Percentiles rank a stretch among this genome's conserved stretches.
These are phyloP conservation scores for Austrolebias charrua DNA, from an alignment of 2,797 vertebrate species.

Conservation along the genomic window DNA sequence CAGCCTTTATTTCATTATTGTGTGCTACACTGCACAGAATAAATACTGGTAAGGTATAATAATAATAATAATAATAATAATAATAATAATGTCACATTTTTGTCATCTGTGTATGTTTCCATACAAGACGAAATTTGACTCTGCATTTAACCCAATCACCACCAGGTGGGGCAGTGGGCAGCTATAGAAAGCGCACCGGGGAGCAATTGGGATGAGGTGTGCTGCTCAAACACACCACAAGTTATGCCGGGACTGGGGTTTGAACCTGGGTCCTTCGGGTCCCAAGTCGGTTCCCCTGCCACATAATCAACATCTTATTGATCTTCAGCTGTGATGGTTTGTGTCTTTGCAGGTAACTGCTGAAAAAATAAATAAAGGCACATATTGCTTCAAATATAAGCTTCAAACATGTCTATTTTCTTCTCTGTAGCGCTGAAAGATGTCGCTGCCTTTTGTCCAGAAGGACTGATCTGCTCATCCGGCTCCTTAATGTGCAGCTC, in stretches of 20 bases:
- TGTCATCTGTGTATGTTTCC: too few species aligned
- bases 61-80: too few species aligned
- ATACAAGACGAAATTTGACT: too few species aligned
- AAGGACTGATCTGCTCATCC: constrained; percentile 29
- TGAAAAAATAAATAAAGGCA: background rate
- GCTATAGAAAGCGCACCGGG: too few species aligned
- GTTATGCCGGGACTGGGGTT: too few species aligned
- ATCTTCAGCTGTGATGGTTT: background rate
- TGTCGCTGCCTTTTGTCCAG: constrained; percentile 22
- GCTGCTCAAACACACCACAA: too few species aligned
- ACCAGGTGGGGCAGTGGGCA: too few species aligned
- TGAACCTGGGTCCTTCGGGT: too few species aligned
- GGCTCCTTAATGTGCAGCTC: constrained; percentile 65
- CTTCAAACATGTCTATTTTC: constrained; percentile 46
- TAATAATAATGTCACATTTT: too few species aligned
- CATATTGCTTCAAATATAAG: constrained; percentile 53
- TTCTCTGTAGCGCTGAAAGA: constrained; percentile 33
- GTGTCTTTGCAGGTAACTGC: background rate
- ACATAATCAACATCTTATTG: background rate
- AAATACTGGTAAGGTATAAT: background rate
- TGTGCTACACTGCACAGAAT: background rate
- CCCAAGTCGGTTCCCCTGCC: too few species aligned
- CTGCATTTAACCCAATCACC: too few species aligned
- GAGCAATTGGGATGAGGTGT: too few species aligned
- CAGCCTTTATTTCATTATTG: background rate